These are phyloP conservation scores for Nomada flava DNA, from an alignment of 2,888 invertebrate species.

Conservation along the genomic window DNA sequence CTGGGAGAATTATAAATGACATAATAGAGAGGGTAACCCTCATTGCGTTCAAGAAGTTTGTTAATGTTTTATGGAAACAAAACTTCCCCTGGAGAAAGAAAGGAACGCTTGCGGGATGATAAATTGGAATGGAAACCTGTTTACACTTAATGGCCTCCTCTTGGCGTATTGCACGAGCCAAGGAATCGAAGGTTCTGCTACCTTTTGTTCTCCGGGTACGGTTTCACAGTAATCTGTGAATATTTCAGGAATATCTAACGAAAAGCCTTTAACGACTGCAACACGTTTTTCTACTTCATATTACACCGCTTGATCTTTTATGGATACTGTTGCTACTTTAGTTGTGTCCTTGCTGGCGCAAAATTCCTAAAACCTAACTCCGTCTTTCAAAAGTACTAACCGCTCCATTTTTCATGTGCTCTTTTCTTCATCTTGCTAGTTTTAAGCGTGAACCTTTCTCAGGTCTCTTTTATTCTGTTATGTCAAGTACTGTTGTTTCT, in stretches of 20 bases:
- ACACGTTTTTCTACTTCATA: neutral
- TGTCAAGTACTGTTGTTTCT: neutral
- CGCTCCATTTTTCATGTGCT: neutral
- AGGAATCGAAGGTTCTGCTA: constrained; percentile 11
- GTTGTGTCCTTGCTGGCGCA: neutral
- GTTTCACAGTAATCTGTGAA: neutral
- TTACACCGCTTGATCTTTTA: too few species aligned
- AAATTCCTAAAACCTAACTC: neutral
- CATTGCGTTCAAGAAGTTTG: constrained; percentile 6
- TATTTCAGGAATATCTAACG: neutral
- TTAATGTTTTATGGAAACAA: constrained; percentile 2
- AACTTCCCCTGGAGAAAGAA: neutral
- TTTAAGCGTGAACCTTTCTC: neutral
- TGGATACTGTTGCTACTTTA: neutral
- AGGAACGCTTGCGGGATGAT: constrained; percentile 29
- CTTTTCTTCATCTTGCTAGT: neutral
- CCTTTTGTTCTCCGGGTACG: neutral
- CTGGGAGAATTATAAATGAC: neutral
- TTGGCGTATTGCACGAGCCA: neutral
- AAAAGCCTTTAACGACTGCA: neutral
- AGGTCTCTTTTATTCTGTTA: neutral
- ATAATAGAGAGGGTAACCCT: neutral
- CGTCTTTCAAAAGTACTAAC: neutral
- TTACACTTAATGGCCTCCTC: constrained; percentile 31
- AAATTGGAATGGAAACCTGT: constrained; percentile 41